A percentile compares a stretch with the other conserved stretches of the same genome.
These are phyloP conservation scores for Catharus ustulatus DNA, from an alignment of 2,797 vertebrate genomes.

Conservation along the genomic window DNA sequence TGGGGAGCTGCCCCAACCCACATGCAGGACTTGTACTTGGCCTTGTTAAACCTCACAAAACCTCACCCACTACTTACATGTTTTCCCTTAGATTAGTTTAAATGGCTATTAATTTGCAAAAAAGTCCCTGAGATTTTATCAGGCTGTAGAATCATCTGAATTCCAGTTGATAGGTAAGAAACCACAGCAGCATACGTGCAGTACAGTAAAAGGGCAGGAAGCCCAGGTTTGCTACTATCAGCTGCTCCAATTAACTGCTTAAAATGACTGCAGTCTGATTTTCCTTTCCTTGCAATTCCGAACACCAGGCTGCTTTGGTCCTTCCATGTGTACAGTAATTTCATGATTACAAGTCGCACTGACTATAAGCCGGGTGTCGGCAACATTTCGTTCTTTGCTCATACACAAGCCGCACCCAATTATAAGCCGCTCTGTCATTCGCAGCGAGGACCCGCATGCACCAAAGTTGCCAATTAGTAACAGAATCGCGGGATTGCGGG, in stretches of 20 bases:
- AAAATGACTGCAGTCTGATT: neutral
- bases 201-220: neutral
- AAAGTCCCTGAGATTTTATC: neutral
- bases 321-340: neutral
- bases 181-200: neutral
- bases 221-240: neutral
- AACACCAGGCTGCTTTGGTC: neutral
- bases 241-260: neutral
- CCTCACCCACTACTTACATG: no score
- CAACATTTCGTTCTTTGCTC: no score
- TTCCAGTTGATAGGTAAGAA: neutral
- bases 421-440: no score
- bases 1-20: accelerated
- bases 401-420: no score
- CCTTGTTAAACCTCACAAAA: neutral
- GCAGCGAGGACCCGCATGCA: no score
- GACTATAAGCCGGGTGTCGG: no score
- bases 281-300: neutral
- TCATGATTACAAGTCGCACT: no score
- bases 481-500: no score
- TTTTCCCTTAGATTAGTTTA: neutral
- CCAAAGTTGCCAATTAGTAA: no score
- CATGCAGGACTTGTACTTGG: neutral
- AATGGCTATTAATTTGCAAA: neutral
- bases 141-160: neutral